phyloP scores from a whole-genome alignment of 1,140 invertebrate species.

The Drosophila micromelanica region DNA sequence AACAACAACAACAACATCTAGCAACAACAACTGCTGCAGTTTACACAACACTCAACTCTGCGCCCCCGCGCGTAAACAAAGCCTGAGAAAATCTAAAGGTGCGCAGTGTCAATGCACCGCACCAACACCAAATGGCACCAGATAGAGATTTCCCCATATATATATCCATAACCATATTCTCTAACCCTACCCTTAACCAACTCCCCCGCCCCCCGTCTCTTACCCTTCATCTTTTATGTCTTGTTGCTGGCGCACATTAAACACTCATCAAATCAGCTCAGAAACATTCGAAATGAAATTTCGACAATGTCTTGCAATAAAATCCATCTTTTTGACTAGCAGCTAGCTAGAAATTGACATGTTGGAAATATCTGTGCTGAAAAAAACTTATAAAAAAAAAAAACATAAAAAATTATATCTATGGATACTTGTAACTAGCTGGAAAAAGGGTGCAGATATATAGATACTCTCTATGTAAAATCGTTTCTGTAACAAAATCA shows the following conservation, averaged over 20 bases:
- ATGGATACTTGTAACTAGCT: too few species aligned
- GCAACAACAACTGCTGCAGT: constrained; percentile 22
- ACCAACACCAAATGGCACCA: constrained; percentile 33
- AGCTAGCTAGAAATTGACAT: neutral
- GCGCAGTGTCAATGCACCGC: constrained; percentile 51
- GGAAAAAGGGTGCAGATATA: too few species aligned
- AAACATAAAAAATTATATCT: too few species aligned
- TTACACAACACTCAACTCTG: constrained; percentile 13
- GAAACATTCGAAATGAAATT: constrained; percentile 11
- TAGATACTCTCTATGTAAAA: too few species aligned
- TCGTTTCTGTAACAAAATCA: too few species aligned
- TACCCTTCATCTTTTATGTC: constrained; percentile 8
- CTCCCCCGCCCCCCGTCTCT: neutral
- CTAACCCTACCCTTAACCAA: neutral
- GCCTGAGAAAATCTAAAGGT: constrained; percentile 61
- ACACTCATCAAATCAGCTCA: constrained; percentile 57
- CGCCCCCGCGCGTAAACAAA: constrained; percentile 36
- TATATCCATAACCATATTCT: constrained; percentile 11
- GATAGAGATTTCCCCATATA: neutral
- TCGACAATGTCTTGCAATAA: constrained; percentile 26
- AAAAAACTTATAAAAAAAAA: too few species aligned
- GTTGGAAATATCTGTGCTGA: too few species aligned
- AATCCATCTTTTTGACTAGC: constrained; percentile 1
- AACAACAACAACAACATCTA: constrained; percentile 32
- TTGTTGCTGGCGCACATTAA: constrained; percentile 52